phyloP scores from a whole-genome alignment of 2,888 invertebrate species.

The Andrena camellia region DNA sequence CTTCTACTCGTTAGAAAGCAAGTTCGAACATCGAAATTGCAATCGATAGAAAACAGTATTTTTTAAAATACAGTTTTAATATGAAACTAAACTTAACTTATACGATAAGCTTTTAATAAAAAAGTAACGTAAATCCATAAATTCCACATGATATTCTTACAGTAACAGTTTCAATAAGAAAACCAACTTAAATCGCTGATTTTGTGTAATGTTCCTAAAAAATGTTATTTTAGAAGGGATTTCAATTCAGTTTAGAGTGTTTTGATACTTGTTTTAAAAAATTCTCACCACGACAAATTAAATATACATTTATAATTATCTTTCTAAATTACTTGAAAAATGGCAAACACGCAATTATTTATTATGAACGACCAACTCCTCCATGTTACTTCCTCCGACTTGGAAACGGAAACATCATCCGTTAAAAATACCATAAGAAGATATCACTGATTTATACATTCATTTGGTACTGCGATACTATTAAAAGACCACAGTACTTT shows the following conservation, averaged over 20 bases:
- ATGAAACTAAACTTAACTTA: too few species aligned
- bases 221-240: neutral
- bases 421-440: neutral
- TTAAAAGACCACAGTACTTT: neutral
- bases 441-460: neutral
- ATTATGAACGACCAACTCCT: neutral
- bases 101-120: too few species aligned
- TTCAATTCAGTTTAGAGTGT: neutral
- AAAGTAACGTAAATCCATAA: too few species aligned
- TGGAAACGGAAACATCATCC: neutral
- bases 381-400: neutral
- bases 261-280: neutral
- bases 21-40: neutral
- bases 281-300: too few species aligned
- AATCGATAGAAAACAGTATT: conserved; percentile 5
- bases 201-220: neutral
- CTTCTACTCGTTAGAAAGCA: neutral
- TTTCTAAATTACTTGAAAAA: too few species aligned
- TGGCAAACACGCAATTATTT: neutral
- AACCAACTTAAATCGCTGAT: neutral
- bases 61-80: neutral
- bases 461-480: conserved; percentile 1
- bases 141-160: too few species aligned
- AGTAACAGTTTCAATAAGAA: too few species aligned
- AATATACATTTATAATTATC: too few species aligned